Evolutionary conservation across 2,113 vertebrate species (phyloP), one percentile per base, ranked within the genome.

Genomic region (Gila orcuttii): DNA sequence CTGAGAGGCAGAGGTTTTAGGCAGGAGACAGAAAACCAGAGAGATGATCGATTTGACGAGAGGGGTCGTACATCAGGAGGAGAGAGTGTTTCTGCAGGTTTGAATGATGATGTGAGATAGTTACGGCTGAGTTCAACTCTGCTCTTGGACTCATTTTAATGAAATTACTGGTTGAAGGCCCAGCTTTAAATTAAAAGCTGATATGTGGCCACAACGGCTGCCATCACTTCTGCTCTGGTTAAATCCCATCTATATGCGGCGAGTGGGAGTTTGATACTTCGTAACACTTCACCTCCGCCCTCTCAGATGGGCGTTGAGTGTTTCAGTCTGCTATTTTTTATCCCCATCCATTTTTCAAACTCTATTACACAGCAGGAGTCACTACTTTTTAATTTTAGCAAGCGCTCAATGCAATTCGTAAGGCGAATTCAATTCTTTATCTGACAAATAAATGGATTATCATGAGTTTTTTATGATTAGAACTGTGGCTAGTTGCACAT

Each of bases 141-240:
- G 23, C 82, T 59, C 33, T 57, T 83, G 68, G 82, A 73, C 13
- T 73, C 68, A 59, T 83, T 83, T 83, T 73, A 83, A 83, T 83
- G 82, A 83, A 73, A 83, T 83, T 83, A 83, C 82, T 83, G 82
- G 82, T 73, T 83, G 82, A 83, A 83, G 82, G 82, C 64, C 52
- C 82, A 73, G 82, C 82, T 52, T 83, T 83, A 83, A 83, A 83
- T 83, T 73, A 83, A 83, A 83, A 73, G 82, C 68, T 83, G 81
- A 83, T 83, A 28, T 83, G 82, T 83, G 66, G 81, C 45, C 42
- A 82, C 79, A 82, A n/a, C n/a, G 62, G 45, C 66, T 55, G 33
- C 81, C 68, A 83, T 83, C 68, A 73, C 66, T 83, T 83, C 52
- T 83, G 82, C 82, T 83, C 21, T 10, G 68, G 81, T 83, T 83